phyloP scores from a whole-genome alignment of 2,113 vertebrate species.

The Rhabdomys dilectus region DNA sequence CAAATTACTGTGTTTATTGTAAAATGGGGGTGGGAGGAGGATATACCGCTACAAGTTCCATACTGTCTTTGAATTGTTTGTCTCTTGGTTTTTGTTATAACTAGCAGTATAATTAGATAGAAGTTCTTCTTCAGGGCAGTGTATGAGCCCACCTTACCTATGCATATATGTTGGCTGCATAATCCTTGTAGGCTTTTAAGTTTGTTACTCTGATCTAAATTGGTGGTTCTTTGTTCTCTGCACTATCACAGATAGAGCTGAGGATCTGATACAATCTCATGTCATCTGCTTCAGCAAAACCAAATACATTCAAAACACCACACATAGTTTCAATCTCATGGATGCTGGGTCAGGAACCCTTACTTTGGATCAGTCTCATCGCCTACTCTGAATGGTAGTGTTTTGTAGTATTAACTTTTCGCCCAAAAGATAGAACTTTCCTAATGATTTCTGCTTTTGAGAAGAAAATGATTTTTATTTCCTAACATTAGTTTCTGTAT shows the following conservation, averaged over 20 bases:
- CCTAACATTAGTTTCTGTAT: not conserved
- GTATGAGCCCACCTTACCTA: not conserved
- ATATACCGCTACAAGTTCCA: too few relatives aligned
- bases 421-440: not conserved
- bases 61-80: not conserved
- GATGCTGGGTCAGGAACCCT: not conserved
- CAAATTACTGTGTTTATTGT: too few relatives aligned
- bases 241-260: constrained; percentile 20
- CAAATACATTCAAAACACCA: not conserved
- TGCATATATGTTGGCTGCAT: not conserved
- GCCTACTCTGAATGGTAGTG: not conserved
- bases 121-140: not conserved
- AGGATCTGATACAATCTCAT: not conserved
- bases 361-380: not conserved
- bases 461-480: not conserved
- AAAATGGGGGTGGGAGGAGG: too few relatives aligned
- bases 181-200: not conserved
- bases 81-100: constrained; percentile 13
- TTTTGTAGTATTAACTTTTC: not conserved
- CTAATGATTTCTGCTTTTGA: constrained; percentile 20
- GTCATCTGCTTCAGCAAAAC: not conserved
- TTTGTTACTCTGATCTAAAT: constrained; percentile 15
- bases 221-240: not conserved
- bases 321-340: not conserved
- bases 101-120: not conserved